Conservation (phyloP, 2,797 vertebrate genomes). For the Cyclura pinguis region DNA sequence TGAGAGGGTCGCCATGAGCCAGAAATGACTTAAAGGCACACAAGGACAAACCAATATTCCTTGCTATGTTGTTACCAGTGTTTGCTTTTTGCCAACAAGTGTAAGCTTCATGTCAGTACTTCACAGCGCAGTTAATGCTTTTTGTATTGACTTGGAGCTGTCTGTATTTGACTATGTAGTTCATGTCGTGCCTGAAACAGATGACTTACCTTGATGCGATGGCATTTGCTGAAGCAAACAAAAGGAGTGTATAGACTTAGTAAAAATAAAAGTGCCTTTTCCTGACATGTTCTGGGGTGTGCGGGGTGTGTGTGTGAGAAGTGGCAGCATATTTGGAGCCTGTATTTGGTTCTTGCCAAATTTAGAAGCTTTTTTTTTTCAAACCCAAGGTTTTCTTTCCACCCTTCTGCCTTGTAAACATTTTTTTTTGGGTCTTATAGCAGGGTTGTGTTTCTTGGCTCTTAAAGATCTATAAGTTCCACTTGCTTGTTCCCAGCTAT, state of each 20-base stretch:
- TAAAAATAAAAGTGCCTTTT: constrained; percentile 49
- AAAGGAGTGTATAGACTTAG: constrained; percentile 28
- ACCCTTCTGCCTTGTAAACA: not conserved
- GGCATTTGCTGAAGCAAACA: constrained; percentile 47
- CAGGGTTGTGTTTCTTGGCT: fast-evolving
- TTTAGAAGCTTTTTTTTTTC: not conserved
- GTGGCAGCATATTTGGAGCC: not conserved
- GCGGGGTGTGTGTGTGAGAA: fast-evolving
- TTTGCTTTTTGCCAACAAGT: not conserved
- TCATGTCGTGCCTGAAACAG: constrained; percentile 24
- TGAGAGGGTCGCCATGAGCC: no score
- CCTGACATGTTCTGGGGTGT: fast-evolving
- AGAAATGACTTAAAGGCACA: no score
- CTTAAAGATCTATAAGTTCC: not conserved
- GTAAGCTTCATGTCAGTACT: not conserved
- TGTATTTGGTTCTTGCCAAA: not conserved
- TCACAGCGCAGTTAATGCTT: not conserved
- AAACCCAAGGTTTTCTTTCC: not conserved
- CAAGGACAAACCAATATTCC: no score
- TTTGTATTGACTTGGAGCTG: constrained; percentile 9
- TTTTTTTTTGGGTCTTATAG: not conserved
- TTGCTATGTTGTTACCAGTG: not conserved
- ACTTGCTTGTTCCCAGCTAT: not conserved
- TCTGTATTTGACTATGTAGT: not conserved
- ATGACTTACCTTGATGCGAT: constrained; percentile 50